Conservation (phyloP, 1,140 invertebrate species). For the Rhyzopertha dominica region DNA sequence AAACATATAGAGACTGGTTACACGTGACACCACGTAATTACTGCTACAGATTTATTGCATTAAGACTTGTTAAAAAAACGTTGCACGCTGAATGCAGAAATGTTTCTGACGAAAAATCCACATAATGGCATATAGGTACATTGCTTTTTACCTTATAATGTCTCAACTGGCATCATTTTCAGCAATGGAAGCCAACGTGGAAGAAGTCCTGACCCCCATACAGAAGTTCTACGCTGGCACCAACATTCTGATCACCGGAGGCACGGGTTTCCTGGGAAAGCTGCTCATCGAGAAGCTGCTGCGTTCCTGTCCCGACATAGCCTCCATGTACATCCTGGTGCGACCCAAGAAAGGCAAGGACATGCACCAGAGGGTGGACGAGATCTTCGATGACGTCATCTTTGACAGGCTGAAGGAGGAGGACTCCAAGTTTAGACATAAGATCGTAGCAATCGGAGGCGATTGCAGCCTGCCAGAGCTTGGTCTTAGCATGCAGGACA, state of each 20-base stretch:
- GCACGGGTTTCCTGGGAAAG: constrained; percentile 67
- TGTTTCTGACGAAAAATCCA: too few relatives aligned
- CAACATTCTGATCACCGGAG: constrained; percentile 62
- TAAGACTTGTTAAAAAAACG: too few relatives aligned
- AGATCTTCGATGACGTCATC: constrained; percentile 56
- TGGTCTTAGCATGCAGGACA: constrained; percentile 56
- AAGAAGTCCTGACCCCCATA: constrained; percentile 19
- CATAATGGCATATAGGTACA: too few relatives aligned
- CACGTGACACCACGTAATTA: too few relatives aligned
- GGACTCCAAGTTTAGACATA: constrained; percentile 60
- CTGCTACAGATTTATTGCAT: too few relatives aligned
- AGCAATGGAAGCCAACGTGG: not conserved
- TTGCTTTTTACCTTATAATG: too few relatives aligned
- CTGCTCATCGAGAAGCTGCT: constrained; percentile 78
- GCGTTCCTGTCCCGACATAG: constrained; percentile 67
- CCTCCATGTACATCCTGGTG: constrained; percentile 71
- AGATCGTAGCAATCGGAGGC: constrained; percentile 58
- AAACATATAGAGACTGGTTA: too few relatives aligned
- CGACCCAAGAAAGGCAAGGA: constrained; percentile 73
- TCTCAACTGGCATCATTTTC: too few relatives aligned
- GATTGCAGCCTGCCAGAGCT: constrained; percentile 59
- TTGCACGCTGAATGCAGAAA: too few relatives aligned
- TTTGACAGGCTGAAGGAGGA: constrained; percentile 29
- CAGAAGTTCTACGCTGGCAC: constrained; percentile 54
- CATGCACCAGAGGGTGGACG: constrained; percentile 55